A percentile compares a stretch with the other conserved stretches of the same genome.
Evolutionary conservation across 2,797 vertebrate genomes (phyloP).

Genomic region (Cirrhinus molitorella): DNA sequence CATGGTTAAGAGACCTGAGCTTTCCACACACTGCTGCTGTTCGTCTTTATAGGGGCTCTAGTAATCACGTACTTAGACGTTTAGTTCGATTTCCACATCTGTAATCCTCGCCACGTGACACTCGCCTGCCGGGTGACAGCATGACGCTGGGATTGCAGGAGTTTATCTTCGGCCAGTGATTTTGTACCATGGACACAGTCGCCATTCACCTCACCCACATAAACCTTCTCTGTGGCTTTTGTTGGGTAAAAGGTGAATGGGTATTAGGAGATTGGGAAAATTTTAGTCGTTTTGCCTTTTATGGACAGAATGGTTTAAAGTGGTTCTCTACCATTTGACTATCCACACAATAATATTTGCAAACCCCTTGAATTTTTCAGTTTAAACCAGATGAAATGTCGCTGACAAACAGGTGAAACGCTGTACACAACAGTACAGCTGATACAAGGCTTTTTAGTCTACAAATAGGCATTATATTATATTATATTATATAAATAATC

Average conservation of each 20-base stretch:
- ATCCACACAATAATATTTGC: not conserved
- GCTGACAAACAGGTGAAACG: too few species aligned
- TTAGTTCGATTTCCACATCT: conserved; percentile 59
- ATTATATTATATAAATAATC: too few species aligned
- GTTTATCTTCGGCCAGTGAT: conserved; percentile 43
- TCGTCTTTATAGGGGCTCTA: conserved; percentile 43
- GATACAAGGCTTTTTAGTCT: too few species aligned
- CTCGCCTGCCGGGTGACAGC: conserved; percentile 40
- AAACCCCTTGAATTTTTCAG: not conserved
- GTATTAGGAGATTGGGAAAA: conserved; percentile 20
- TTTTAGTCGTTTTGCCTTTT: conserved; percentile 2
- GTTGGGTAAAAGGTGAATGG: conserved; percentile 3
- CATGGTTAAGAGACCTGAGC: conserved; percentile 56
- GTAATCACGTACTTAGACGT: conserved; percentile 51
- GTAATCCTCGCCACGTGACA: conserved; percentile 53
- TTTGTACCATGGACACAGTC: conserved; percentile 9
- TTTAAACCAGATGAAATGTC: too few species aligned
- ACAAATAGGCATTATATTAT: too few species aligned
- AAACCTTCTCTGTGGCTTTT: conserved; percentile 15
- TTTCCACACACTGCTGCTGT: conserved; percentile 49
- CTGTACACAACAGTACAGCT: too few species aligned
- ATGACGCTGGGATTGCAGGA: conserved; percentile 41
- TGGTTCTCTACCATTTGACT: not conserved
- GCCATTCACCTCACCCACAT: not conserved
- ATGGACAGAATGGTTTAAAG: not conserved